Conservation (phyloP, 2,888 invertebrate species). For the Alviniconcha strummeri region DNA sequence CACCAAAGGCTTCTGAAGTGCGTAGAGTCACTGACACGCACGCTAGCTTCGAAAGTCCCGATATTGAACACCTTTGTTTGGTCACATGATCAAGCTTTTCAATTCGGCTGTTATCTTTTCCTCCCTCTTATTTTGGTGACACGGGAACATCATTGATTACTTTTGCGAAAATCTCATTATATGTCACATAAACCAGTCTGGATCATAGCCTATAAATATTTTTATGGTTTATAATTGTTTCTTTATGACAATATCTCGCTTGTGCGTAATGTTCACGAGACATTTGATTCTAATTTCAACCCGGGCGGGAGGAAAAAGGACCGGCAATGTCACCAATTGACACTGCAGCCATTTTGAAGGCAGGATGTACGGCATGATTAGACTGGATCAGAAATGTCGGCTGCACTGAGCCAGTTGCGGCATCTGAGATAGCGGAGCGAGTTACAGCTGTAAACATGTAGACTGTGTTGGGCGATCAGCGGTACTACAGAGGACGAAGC, state of each 20-base stretch:
- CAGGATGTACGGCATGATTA: constrained; percentile 31
- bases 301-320: constrained; percentile 41
- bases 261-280: too few relatives aligned
- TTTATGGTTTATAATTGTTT: too few relatives aligned
- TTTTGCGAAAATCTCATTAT: too few relatives aligned
- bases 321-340: constrained; percentile 42
- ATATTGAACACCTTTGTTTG: constrained; percentile 45
- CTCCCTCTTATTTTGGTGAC: constrained; percentile 31
- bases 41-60: not conserved
- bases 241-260: too few relatives aligned
- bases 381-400: constrained; percentile 15
- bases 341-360: constrained; percentile 47
- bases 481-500: too few relatives aligned
- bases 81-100: constrained; percentile 42
- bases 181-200: too few relatives aligned
- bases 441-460: constrained; percentile 10
- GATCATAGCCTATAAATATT: too few relatives aligned
- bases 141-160: not conserved
- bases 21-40: too few relatives aligned
- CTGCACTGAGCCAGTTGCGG: not conserved
- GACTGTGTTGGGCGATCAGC: not conserved
- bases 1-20: too few relatives aligned
- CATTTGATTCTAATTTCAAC: too few relatives aligned
- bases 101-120: constrained; percentile 33
- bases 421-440: constrained; percentile 3